A percentile compares a stretch with the other conserved stretches of the same genome.
Evolutionary conservation across 64 coral and sea anemone species (phyloP).

Genomic region (Platygyra sinensis): DNA sequence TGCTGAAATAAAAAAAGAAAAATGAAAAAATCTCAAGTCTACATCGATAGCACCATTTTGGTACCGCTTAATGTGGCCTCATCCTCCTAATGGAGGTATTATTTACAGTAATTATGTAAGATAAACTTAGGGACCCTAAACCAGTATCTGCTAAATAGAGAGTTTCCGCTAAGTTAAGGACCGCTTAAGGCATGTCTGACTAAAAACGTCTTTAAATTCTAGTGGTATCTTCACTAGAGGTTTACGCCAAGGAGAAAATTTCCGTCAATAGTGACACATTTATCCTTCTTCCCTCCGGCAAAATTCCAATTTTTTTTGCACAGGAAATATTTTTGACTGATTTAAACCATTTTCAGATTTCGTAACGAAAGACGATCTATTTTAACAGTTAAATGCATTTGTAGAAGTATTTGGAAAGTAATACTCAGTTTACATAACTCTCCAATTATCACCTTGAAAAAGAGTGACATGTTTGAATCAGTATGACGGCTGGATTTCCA

Average conservation of each 20-base stretch:
- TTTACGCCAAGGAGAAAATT: background rate
- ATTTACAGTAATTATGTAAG: background rate
- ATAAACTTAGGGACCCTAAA: background rate
- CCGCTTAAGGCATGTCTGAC: background rate
- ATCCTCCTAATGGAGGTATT: conserved; percentile 2
- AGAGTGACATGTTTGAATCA: background rate
- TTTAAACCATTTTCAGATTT: background rate
- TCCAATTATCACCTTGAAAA: conserved; percentile 20
- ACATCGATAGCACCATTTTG: background rate
- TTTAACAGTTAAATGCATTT: conserved; percentile 2
- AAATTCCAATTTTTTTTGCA: conserved; percentile 4
- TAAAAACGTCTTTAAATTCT: background rate
- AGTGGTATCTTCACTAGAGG: background rate
- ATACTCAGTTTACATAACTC: conserved; percentile 21
- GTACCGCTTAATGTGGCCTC: background rate
- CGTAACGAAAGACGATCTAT: conserved; percentile 9
- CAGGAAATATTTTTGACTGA: conserved; percentile 38
- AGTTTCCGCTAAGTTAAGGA: conserved; percentile 1
- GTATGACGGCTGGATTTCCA: background rate
- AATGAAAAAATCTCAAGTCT: background rate
- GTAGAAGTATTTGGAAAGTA: background rate
- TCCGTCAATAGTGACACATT: background rate
- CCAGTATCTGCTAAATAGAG: background rate
- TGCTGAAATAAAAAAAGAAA: too few species aligned
- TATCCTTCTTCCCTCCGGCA: background rate